Percentiles rank a stretch among this genome's conserved stretches.
Conservation (phyloP, 1,140 invertebrate genomes). For the Euborellia annulipes region DNA sequence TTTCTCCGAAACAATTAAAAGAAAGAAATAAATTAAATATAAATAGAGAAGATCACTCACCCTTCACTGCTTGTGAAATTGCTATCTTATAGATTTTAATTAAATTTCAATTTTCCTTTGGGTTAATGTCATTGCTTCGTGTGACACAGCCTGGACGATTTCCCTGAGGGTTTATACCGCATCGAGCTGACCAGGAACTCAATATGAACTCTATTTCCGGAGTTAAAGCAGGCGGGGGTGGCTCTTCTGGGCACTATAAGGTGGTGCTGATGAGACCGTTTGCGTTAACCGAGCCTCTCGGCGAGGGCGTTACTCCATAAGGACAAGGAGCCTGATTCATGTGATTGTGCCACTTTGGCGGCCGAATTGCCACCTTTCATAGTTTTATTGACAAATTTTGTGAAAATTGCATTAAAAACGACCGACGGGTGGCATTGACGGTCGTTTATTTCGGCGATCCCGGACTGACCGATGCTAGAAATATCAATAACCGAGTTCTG, state of each 20-base stretch:
- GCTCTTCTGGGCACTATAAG: slow-evolving; percentile 33
- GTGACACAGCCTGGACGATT: slow-evolving; percentile 52
- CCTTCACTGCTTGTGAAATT: no score
- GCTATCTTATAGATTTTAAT: no score
- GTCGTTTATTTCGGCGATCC: slow-evolving; percentile 63
- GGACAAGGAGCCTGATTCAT: slow-evolving; percentile 48
- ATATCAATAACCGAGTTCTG: slow-evolving; percentile 41
- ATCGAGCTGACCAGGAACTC: slow-evolving; percentile 58
- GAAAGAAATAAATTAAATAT: no score
- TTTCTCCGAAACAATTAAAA: no score
- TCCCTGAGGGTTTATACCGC: slow-evolving; percentile 60
- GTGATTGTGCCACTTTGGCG: slow-evolving; percentile 57
- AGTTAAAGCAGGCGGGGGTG: slow-evolving; percentile 33
- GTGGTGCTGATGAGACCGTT: slow-evolving; percentile 53
- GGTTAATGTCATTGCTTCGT: no score
- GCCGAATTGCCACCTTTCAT: slow-evolving; percentile 51
- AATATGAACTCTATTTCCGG: slow-evolving; percentile 63
- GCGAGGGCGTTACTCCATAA: slow-evolving; percentile 24
- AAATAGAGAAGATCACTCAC: no score
- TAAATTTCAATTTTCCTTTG: no score
- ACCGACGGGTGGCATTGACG: slow-evolving; percentile 49
- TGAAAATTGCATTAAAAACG: slow-evolving; percentile 48
- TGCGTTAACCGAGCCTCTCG: slow-evolving; percentile 45
- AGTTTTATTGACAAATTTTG: slow-evolving; percentile 63
- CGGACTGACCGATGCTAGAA: slow-evolving; percentile 38